These are phyloP conservation scores for Telenomus remus DNA, from an alignment of 1,140 invertebrate species.

Conservation along the genomic window DNA sequence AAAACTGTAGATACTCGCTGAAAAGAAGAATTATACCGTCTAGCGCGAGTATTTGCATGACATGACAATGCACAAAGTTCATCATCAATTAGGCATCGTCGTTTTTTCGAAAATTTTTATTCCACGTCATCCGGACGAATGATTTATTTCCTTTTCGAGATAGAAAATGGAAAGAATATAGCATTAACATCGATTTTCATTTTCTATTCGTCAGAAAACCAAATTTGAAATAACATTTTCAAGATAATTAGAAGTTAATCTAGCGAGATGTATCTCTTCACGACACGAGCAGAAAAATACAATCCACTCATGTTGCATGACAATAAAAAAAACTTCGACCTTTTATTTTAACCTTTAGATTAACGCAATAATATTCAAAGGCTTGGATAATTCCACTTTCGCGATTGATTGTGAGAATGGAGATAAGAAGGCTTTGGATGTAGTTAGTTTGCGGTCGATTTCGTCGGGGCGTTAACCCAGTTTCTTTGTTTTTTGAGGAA, in stretches of 20 bases:
- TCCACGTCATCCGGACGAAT: neutral
- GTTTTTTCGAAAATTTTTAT: neutral
- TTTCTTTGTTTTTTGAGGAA: slow-evolving; percentile 38
- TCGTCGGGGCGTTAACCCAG: slow-evolving; percentile 31
- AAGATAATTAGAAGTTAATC: too few species aligned
- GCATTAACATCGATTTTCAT: too few species aligned
- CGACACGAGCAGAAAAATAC: neutral
- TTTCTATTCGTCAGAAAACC: too few species aligned
- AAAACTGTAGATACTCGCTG: slow-evolving; percentile 1
- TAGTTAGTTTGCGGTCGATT: slow-evolving; percentile 33
- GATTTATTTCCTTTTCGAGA: too few species aligned
- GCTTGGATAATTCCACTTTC: slow-evolving; percentile 36
- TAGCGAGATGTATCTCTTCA: neutral
- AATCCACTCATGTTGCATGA: neutral
- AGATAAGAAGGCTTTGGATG: slow-evolving; percentile 30
- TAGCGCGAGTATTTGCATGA: slow-evolving; percentile 3
- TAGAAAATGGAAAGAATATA: too few species aligned
- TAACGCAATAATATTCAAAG: slow-evolving; percentile 15
- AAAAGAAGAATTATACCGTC: slow-evolving; percentile 18
- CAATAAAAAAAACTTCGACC: slow-evolving; percentile 6
- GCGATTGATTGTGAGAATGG: slow-evolving; percentile 31
- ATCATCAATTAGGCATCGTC: neutral
- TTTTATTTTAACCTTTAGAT: slow-evolving; percentile 9
- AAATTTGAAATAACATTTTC: too few species aligned
- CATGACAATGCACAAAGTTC: neutral